Base-by-base conservation (phyloP, 1,140 invertebrate genomes). In the Drosophila elegans region DNA sequence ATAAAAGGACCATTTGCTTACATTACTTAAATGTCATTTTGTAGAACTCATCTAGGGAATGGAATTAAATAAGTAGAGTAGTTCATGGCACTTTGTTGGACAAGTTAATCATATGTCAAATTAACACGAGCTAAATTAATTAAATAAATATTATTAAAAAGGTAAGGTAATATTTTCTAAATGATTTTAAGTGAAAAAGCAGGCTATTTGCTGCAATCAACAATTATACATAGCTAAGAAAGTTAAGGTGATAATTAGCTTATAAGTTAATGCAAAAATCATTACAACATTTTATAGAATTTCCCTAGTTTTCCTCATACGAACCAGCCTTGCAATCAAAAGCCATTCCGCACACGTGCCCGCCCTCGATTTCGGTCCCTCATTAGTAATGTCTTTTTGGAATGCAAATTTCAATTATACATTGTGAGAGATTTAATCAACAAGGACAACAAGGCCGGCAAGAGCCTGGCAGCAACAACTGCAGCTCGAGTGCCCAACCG, bases 381-480 rank as follows among this genome's bases (percentile, higher is more conserved):
- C 72, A 86, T 88, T 88, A 76, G 71, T 72, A 82, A 64, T 79
- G 82, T 82, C 79, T 83, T 88, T 86, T 88, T 61, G 54, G 54
- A 56, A 69, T 82, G 82, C 75, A 86, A 86, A 82, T 88, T 88
- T 78, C 83, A 86, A 88, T 88, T 80, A 68, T 68, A 83, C 48
- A 80, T 51, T 88, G 79, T 73, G 74, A 57, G 75, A 73, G 83
- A 89, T 88, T 88, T 79, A 83, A 88, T 88, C 84, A 88, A 68
- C 83, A 88, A 88, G 83, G 83, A 75, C 84, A 89, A 80, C 66
- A 77, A 56, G 55, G 49, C 76, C 51, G 52, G 42, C 60, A 66
- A 51, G 66, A 67, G 66, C 36, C 52, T 36, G 62, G 52, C 68
- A 78, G 36, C 46, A 36, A 38, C 39, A 61, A 56, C 39, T 44